phyloP scores from a whole-genome alignment of 2,113 vertebrate species.

The Emydocephalus ijimae region DNA sequence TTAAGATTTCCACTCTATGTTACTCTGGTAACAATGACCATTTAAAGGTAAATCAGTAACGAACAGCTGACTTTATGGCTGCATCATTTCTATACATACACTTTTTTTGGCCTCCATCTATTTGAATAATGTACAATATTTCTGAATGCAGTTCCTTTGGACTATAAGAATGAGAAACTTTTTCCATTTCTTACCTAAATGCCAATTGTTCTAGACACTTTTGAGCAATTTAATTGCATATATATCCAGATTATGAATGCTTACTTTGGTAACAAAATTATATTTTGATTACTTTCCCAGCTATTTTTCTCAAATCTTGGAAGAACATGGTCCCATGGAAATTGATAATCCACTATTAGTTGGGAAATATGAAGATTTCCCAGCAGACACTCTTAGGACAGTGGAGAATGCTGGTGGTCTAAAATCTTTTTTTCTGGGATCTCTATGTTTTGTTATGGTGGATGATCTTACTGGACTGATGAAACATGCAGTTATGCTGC shows the following conservation, averaged over 20 bases:
- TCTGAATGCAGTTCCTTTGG: not conserved
- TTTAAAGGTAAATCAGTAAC: slow-evolving; percentile 7
- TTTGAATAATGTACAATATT: not conserved
- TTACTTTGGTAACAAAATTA: not conserved
- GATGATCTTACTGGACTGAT: slow-evolving; percentile 71
- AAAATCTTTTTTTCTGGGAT: slow-evolving; percentile 78
- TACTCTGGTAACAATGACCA: not conserved
- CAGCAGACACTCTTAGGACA: slow-evolving; percentile 69
- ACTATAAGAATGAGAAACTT: not conserved
- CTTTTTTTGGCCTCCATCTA: not conserved
- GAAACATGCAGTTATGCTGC: slow-evolving; percentile 63
- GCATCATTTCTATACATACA: not conserved
- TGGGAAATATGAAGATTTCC: slow-evolving; percentile 82
- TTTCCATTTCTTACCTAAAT: not conserved
- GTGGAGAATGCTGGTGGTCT: slow-evolving; percentile 78
- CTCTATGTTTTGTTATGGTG: slow-evolving; percentile 72
- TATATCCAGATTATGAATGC: not conserved
- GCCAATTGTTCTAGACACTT: not conserved
- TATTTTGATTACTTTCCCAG: slow-evolving; percentile 50
- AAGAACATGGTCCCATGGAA: slow-evolving; percentile 83
- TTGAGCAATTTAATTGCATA: not conserved
- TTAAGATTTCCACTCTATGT: not conserved
- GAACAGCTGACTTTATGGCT: not conserved
- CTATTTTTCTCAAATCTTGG: slow-evolving; percentile 87
- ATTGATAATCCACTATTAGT: slow-evolving; percentile 77